Evolutionary conservation across 1,140 invertebrate genomes (phyloP).

Genomic region (Babylonia areolata): DNA sequence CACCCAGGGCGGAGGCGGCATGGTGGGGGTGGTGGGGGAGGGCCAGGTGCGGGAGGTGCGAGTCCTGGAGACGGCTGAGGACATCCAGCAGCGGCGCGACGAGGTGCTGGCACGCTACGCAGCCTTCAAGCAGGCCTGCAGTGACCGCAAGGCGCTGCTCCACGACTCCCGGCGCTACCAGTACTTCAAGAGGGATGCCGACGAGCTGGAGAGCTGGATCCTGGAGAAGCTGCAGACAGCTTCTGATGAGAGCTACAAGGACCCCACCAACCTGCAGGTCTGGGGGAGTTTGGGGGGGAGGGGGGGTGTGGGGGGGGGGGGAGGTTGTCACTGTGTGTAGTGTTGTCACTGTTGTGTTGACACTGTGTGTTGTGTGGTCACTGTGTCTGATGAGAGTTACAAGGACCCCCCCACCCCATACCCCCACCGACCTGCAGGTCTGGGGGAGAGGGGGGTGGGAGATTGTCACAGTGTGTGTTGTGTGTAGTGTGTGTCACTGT

Average conservation of each 20-base stretch:
- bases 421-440: no score
- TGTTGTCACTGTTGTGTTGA: no score
- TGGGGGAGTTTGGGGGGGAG: background rate
- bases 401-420: no score
- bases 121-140: constrained; percentile 95
- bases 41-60: constrained; percentile 89
- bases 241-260: constrained; percentile 96
- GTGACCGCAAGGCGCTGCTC: constrained; percentile 93
- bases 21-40: background rate
- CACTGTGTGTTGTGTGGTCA: no score
- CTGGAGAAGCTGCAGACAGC: constrained; percentile 98
- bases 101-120: constrained; percentile 83
- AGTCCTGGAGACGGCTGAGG: constrained; percentile 98
- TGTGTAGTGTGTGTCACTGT: no score
- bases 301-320: background rate
- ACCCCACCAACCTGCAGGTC: constrained; percentile 92
- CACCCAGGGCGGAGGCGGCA: background rate
- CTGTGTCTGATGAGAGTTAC: no score
- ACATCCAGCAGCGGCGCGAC: constrained; percentile 90
- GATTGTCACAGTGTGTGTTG: no score
- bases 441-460: no score
- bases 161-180: constrained; percentile 98
- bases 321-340: no score
- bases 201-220: constrained; percentile 99
- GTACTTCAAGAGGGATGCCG: constrained; percentile 99